These are phyloP conservation scores for Shargacucullia verbasci DNA, from an alignment of 2,888 invertebrate genomes.

Conservation along the genomic window DNA sequence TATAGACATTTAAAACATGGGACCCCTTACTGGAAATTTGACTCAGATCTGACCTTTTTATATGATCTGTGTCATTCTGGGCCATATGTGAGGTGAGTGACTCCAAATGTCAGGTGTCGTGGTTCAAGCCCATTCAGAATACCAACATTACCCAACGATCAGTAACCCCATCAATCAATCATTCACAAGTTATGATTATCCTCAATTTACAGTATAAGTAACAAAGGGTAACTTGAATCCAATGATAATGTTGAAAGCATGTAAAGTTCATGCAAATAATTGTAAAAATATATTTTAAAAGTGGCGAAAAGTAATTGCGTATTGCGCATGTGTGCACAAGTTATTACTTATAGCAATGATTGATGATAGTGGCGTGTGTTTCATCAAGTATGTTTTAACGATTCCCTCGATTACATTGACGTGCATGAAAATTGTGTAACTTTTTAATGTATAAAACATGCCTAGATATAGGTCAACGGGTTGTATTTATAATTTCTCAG, in stretches of 20 bases:
- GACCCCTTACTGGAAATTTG: constrained; percentile 45
- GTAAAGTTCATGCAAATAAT: constrained; percentile 66
- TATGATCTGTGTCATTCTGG: constrained; percentile 59
- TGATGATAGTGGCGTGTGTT: constrained; percentile 60
- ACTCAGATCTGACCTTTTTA: constrained; percentile 58
- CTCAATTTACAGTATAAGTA: constrained; percentile 58
- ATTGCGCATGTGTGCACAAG: constrained; percentile 49
- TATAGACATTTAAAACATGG: constrained; percentile 46
- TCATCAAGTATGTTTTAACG: constrained; percentile 67
- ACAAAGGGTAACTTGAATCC: constrained; percentile 53
- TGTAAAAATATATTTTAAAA: constrained; percentile 56
- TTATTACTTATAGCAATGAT: constrained; percentile 61
- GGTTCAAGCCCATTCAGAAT: constrained; percentile 58
- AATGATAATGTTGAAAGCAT: constrained; percentile 57
- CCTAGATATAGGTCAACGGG: constrained; percentile 80
- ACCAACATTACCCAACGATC: constrained; percentile 59
- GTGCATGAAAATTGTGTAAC: constrained; percentile 79
- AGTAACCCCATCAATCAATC: constrained; percentile 65
- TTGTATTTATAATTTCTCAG: constrained; percentile 82
- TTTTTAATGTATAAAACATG: constrained; percentile 79
- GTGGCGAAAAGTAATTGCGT: constrained; percentile 55
- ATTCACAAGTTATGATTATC: constrained; percentile 64
- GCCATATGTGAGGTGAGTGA: constrained; percentile 55
- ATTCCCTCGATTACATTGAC: constrained; percentile 68
- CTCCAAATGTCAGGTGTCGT: constrained; percentile 63